These are phyloP conservation scores for Paguma larvata DNA, from an alignment of 2,797 vertebrate genomes.

Conservation along the genomic window DNA sequence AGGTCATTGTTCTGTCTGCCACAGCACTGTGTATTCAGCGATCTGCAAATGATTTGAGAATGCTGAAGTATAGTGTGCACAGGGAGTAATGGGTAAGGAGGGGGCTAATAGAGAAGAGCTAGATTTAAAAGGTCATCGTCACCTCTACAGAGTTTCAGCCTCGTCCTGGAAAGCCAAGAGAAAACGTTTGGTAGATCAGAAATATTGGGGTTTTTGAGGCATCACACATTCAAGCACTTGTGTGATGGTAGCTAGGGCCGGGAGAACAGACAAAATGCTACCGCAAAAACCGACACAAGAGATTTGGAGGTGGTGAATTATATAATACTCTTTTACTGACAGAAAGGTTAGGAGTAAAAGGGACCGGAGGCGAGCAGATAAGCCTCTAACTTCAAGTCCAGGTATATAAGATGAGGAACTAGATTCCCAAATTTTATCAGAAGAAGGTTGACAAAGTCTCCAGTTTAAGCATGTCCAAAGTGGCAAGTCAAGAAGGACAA, in stretches of 20 bases:
- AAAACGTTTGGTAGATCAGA: neutral
- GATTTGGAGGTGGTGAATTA: neutral
- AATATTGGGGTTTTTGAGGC: conserved; percentile 5
- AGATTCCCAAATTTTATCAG: neutral
- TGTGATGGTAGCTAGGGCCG: neutral
- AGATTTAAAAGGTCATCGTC: neutral
- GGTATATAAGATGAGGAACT: neutral
- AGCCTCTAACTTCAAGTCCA: neutral
- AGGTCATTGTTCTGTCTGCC: neutral
- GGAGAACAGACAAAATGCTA: neutral
- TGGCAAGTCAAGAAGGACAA: neutral
- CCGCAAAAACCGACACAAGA: neutral
- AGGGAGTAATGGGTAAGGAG: neutral
- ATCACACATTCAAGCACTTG: neutral
- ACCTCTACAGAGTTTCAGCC: neutral
- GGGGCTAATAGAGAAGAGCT: neutral
- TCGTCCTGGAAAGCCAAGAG: neutral
- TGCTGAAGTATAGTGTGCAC: neutral
- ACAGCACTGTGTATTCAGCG: neutral
- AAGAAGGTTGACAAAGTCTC: neutral
- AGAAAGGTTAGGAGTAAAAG: neutral
- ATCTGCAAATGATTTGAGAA: neutral
- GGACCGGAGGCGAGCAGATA: neutral
- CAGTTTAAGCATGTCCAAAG: neutral
- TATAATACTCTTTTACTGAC: neutral